Conservation (phyloP, 2,113 vertebrate genomes). For the Zosterops hypoxanthus region DNA sequence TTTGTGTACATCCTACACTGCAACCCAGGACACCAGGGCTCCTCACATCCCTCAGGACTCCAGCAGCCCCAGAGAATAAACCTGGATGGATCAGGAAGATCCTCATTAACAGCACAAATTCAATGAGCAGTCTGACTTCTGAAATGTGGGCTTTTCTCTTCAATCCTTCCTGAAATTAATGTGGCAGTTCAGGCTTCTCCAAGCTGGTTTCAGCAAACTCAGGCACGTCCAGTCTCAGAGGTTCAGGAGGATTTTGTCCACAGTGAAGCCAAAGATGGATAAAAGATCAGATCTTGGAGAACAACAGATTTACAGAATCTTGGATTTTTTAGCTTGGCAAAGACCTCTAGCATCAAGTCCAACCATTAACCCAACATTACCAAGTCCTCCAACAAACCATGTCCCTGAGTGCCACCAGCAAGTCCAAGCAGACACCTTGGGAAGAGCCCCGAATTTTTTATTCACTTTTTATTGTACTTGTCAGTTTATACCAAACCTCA, state of each 20-base stretch:
- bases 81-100: accelerated
- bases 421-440: background rate
- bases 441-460: background rate
- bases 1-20: too few relatives aligned
- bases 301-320: background rate
- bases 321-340: background rate
- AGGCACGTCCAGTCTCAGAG: background rate
- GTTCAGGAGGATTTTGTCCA: background rate
- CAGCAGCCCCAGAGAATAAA: too few relatives aligned
- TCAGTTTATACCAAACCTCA: background rate
- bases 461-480: background rate
- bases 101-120: accelerated
- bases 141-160: background rate
- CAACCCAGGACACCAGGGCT: background rate
- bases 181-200: background rate
- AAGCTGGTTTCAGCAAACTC: background rate
- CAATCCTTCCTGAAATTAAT: background rate
- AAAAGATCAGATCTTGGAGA: background rate
- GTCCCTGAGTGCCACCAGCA: background rate
- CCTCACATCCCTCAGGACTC: background rate
- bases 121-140: accelerated
- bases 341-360: accelerated
- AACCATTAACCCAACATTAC: background rate
- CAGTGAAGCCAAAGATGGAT: background rate
- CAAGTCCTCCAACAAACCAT: background rate